These are phyloP conservation scores for Drosophila carrolli DNA, from an alignment of 1,140 invertebrate species.

Conservation along the genomic window DNA sequence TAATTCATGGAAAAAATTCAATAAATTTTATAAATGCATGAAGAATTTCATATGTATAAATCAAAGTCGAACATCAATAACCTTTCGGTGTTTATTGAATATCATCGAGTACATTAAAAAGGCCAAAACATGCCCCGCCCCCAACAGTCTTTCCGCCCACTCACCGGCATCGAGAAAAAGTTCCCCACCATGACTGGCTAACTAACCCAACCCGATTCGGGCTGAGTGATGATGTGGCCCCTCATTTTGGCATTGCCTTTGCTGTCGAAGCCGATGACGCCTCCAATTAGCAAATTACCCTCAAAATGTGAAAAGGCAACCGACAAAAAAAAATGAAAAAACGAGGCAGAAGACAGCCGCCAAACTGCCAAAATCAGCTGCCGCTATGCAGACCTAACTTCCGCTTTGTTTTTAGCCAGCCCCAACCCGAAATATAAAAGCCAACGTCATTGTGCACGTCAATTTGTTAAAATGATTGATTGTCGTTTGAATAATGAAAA, in stretches of 20 bases:
- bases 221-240: slow-evolving; percentile 70
- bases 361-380: slow-evolving; percentile 81
- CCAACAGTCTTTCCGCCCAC: neutral
- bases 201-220: slow-evolving; percentile 64
- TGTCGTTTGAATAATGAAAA: slow-evolving; percentile 82
- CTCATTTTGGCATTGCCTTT: slow-evolving; percentile 21
- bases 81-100: slow-evolving; percentile 60
- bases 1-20: slow-evolving; percentile 2
- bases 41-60: slow-evolving; percentile 21
- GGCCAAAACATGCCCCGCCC: slow-evolving; percentile 7
- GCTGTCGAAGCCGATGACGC: slow-evolving; percentile 72
- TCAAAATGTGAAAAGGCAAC: slow-evolving; percentile 52
- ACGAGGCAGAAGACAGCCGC: slow-evolving; percentile 47
- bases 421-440: slow-evolving; percentile 61
- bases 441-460: slow-evolving; percentile 77
- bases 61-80: slow-evolving; percentile 29
- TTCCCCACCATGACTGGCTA: slow-evolving; percentile 42
- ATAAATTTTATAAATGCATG: neutral
- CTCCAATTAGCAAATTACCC: slow-evolving; percentile 83
- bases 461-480: slow-evolving; percentile 84
- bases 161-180: neutral
- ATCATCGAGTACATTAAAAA: slow-evolving; percentile 74
- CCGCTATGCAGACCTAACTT: slow-evolving; percentile 56
- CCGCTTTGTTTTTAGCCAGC: slow-evolving; percentile 69
- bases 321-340: slow-evolving; percentile 39